Evolutionary conservation across 1,140 invertebrate species (phyloP).

Genomic region (Cepaea nemoralis): DNA sequence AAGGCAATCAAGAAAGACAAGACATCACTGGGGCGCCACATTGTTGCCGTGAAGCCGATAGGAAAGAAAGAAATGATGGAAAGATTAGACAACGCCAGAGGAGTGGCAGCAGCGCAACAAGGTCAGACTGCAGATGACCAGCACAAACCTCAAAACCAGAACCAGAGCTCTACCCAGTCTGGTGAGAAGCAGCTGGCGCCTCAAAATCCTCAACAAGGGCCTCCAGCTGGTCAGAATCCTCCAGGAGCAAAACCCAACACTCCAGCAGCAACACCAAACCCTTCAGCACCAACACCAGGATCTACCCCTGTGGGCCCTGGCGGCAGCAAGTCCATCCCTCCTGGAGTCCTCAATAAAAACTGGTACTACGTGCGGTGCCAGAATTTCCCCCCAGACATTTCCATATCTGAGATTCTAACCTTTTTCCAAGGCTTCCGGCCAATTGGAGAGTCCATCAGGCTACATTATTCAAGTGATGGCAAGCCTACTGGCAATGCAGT

Average conservation of each 20-base stretch:
- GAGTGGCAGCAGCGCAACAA: constrained; percentile 26
- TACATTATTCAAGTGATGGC: constrained; percentile 58
- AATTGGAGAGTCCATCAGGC: constrained; percentile 64
- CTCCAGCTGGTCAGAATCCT: neutral
- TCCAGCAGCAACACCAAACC: neutral
- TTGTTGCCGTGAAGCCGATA: constrained; percentile 79
- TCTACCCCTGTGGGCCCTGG: constrained; percentile 37
- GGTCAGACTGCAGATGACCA: neutral
- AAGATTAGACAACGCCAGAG: constrained; percentile 52
- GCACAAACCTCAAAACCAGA: neutral
- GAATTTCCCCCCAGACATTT: constrained; percentile 88
- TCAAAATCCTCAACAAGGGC: neutral
- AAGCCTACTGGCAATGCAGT: constrained; percentile 89
- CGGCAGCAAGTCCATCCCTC: constrained; percentile 43
- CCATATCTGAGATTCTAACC: constrained; percentile 86
- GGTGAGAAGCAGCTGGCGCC: neutral
- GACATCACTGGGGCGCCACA: constrained; percentile 49
- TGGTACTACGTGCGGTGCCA: constrained; percentile 66
- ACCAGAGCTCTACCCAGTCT: neutral
- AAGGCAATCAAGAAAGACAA: constrained; percentile 77
- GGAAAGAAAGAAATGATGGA: constrained; percentile 74
- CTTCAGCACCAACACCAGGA: constrained; percentile 16
- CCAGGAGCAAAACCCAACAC: neutral
- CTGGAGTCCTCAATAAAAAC: constrained; percentile 48
- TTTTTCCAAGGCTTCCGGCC: constrained; percentile 79